phyloP scores from a whole-genome alignment of 1,140 invertebrate species.

The Procambarus clarkii region DNA sequence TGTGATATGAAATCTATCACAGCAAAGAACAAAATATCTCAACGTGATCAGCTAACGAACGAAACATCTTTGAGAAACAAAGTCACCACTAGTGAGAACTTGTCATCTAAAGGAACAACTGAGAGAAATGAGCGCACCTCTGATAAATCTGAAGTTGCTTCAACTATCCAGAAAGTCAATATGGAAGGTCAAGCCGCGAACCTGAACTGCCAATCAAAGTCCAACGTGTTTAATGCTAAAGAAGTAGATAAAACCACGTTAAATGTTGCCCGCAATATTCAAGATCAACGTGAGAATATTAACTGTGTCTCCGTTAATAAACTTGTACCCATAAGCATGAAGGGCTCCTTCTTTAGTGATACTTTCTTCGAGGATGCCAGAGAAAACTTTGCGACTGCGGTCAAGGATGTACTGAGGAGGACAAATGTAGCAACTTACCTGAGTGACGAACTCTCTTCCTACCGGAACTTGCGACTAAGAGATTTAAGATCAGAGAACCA shows the following conservation, averaged over 20 bases:
- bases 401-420: conserved; percentile 14
- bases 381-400: background rate
- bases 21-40: background rate
- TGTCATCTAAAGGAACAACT: background rate
- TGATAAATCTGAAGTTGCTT: background rate
- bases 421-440: background rate
- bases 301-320: background rate
- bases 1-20: background rate
- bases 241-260: background rate
- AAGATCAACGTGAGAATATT: too few relatives aligned
- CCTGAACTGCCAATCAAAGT: background rate
- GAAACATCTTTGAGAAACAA: background rate
- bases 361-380: conserved; percentile 35
- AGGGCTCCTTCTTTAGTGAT: conserved; percentile 38
- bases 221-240: background rate
- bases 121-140: background rate
- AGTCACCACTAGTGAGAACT: background rate
- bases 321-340: conserved; percentile 6
- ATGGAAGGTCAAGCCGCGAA: background rate
- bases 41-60: background rate
- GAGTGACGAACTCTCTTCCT: conserved; percentile 9
- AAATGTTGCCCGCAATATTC: background rate
- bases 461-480: conserved; percentile 10
- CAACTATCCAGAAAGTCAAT: background rate
- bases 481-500: conserved; percentile 25